Conservation (phyloP, 2,797 vertebrate species). For the Momotus momota region DNA sequence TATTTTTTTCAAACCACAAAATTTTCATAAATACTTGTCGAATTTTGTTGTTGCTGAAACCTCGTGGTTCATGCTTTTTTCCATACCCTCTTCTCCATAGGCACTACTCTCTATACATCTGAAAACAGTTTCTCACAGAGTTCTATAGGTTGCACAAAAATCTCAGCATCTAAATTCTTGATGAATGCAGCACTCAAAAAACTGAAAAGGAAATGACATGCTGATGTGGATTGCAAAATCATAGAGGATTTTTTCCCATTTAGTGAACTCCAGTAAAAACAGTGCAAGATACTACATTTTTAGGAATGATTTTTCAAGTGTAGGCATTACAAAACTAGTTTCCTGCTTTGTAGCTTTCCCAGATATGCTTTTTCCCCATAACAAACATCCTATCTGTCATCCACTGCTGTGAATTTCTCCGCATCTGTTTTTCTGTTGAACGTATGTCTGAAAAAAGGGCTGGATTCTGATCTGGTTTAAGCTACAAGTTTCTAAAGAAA, state of each 20-base stretch:
- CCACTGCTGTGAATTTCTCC: neutral
- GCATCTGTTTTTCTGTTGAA: neutral
- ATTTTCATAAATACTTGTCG: neutral
- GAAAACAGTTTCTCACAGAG: neutral
- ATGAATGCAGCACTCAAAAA: neutral
- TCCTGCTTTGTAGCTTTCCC: neutral
- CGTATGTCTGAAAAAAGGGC: neutral
- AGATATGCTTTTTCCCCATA: neutral
- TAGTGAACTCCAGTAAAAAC: neutral
- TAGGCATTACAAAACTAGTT: neutral
- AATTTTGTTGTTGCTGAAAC: neutral
- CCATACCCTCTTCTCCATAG: neutral
- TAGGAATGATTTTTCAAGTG: neutral
- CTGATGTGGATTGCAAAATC: neutral
- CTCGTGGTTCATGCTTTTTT: neutral
- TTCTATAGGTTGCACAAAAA: neutral
- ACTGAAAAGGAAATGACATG: neutral
- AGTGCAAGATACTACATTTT: neutral
- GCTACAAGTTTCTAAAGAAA: neutral
- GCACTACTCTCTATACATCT: neutral
- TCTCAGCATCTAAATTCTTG: neutral
- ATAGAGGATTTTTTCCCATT: neutral
- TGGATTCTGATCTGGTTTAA: neutral
- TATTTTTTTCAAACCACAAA: neutral
- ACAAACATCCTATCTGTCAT: neutral